These are phyloP conservation scores for Drosophila insularis DNA, from an alignment of 1,140 invertebrate genomes.

Conservation along the genomic window DNA sequence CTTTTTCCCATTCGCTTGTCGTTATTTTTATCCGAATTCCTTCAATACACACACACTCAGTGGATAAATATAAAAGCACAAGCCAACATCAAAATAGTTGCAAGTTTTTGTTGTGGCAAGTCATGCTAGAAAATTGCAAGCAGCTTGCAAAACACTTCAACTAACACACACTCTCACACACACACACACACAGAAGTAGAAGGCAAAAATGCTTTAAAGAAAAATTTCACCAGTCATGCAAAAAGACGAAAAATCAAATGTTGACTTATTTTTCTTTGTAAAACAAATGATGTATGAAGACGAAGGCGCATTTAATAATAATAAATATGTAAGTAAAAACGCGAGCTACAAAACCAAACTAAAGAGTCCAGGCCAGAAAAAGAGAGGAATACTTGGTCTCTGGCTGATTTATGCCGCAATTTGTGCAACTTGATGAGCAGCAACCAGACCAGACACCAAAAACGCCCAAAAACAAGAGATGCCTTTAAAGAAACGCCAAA, in stretches of 20 bases:
- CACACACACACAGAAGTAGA: constrained; percentile 28
- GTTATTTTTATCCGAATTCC: neutral
- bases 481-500: constrained; percentile 5
- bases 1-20: neutral
- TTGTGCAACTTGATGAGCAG: constrained; percentile 65
- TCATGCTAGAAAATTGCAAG: constrained; percentile 65
- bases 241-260: constrained; percentile 28
- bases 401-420: constrained; percentile 74
- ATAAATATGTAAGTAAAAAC: constrained; percentile 23
- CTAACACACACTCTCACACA: neutral
- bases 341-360: constrained; percentile 24
- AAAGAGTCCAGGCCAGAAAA: constrained; percentile 40
- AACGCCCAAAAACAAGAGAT: constrained; percentile 26
- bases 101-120: constrained; percentile 27
- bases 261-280: constrained; percentile 1
- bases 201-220: constrained; percentile 49
- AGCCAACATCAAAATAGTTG: constrained; percentile 57
- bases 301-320: constrained; percentile 46
- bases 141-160: constrained; percentile 46
- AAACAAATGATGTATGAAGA: constrained; percentile 28
- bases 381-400: constrained; percentile 52
- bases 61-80: constrained; percentile 52
- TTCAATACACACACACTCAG: neutral
- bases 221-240: constrained; percentile 37
- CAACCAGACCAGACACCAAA: constrained; percentile 17